Percentiles rank a stretch among this genome's conserved stretches.
Conservation (phyloP, 1,140 invertebrate species). For the Sitodiplosis mosellana region DNA sequence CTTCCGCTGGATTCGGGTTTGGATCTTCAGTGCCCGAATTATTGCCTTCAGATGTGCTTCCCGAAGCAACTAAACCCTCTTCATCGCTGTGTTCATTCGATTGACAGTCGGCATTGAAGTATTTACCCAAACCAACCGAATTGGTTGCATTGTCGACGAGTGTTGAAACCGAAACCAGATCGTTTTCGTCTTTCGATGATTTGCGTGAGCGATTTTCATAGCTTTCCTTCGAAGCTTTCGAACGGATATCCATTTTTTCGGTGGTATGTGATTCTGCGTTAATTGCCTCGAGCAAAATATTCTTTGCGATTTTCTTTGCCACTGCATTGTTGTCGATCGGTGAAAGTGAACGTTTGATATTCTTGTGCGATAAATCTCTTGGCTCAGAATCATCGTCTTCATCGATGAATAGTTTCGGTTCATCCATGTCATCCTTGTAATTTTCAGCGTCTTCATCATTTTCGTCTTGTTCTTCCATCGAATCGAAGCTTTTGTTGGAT, state of each 20-base stretch:
- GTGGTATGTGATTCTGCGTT: slow-evolving; percentile 9
- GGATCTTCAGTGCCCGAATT: slow-evolving; percentile 58
- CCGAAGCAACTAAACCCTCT: slow-evolving; percentile 48
- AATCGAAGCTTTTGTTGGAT: slow-evolving; percentile 1
- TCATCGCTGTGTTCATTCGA: slow-evolving; percentile 41
- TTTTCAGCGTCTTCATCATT: slow-evolving; percentile 2
- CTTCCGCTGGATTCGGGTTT: slow-evolving; percentile 31
- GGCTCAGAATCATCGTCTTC: slow-evolving; percentile 29
- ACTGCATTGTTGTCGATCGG: slow-evolving; percentile 16
- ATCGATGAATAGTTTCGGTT: slow-evolving; percentile 3
- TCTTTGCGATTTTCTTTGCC: slow-evolving; percentile 30
- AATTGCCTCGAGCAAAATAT: slow-evolving; percentile 32
- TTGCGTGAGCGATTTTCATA: not conserved
- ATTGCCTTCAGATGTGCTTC: slow-evolving; percentile 55
- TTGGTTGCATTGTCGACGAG: slow-evolving; percentile 60
- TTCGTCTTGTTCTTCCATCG: not conserved
- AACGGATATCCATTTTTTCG: not conserved
- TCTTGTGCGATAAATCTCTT: slow-evolving; percentile 1
- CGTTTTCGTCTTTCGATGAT: slow-evolving; percentile 12
- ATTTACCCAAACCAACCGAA: slow-evolving; percentile 36
- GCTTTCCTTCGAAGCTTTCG: slow-evolving; percentile 9
- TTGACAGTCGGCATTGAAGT: slow-evolving; percentile 29
- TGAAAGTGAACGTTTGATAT: slow-evolving; percentile 9
- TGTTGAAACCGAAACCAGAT: slow-evolving; percentile 57
- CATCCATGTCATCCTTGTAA: no score